Evolutionary conservation across 2,797 vertebrate species (phyloP).

Genomic region (Podargus strigoides): DNA sequence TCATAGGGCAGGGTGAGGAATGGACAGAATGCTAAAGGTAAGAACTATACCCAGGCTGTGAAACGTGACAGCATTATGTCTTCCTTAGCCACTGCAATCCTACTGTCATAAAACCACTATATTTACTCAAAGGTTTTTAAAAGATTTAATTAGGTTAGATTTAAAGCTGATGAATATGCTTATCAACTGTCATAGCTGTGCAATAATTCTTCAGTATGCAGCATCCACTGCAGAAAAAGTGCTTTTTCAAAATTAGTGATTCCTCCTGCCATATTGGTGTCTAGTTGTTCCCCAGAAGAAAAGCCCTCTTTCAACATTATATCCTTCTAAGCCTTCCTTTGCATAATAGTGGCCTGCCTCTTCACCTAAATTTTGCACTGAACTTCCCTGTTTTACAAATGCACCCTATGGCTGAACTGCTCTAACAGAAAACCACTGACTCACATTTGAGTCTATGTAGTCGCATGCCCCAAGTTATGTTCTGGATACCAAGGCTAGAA

Average conservation of each 20-base stretch:
- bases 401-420: not conserved
- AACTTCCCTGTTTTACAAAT: not conserved
- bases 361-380: not conserved
- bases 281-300: not conserved
- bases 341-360: not conserved
- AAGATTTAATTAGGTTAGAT: not conserved
- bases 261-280: not conserved
- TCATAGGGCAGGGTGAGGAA: not conserved
- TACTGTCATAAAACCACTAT: not conserved
- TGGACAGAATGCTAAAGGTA: not conserved
- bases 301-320: not conserved
- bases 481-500: not conserved
- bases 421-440: not conserved
- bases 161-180: not conserved
- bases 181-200: not conserved
- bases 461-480: not conserved
- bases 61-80: not conserved
- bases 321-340: not conserved
- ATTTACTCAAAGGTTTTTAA: not conserved
- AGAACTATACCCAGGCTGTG: not conserved
- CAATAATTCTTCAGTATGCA: not conserved
- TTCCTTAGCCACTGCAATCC: not conserved
- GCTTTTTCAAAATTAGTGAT: not conserved
- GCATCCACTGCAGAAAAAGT: not conserved
- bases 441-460: not conserved